These are phyloP conservation scores for Hymenopus coronatus DNA, from an alignment of 2,888 invertebrate species.

Conservation along the genomic window DNA sequence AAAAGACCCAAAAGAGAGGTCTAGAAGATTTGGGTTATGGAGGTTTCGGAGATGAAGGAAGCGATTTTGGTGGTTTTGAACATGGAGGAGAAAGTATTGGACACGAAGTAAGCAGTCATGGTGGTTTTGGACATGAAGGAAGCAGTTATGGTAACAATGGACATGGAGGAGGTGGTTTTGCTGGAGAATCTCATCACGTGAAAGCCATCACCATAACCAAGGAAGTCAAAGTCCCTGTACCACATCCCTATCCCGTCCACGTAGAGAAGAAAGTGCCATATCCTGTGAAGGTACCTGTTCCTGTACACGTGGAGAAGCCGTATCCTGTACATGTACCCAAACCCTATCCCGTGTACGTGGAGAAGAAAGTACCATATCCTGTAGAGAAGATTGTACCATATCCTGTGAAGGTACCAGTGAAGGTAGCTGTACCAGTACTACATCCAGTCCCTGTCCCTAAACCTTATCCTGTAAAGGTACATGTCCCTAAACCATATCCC, in stretches of 20 bases:
- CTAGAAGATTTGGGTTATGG: background rate
- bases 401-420: too few species aligned
- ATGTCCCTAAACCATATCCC: too few species aligned
- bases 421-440: too few species aligned
- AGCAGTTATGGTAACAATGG: too few species aligned
- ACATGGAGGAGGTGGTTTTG: background rate
- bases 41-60: background rate
- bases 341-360: conserved; percentile 3
- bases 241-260: background rate
- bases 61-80: too few species aligned
- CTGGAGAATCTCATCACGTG: background rate
- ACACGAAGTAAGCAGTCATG: background rate
- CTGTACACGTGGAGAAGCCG: background rate
- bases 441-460: too few species aligned
- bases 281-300: too few species aligned
- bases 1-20: background rate
- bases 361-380: too few species aligned
- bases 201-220: background rate
- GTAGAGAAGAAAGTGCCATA: background rate
- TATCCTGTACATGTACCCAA: background rate
- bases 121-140: background rate
- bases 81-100: background rate
- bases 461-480: too few species aligned
- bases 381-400: too few species aligned
- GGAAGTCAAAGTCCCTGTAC: background rate